Evolutionary conservation across 1,140 invertebrate genomes (phyloP).

Genomic region (Patella vulgata): DNA sequence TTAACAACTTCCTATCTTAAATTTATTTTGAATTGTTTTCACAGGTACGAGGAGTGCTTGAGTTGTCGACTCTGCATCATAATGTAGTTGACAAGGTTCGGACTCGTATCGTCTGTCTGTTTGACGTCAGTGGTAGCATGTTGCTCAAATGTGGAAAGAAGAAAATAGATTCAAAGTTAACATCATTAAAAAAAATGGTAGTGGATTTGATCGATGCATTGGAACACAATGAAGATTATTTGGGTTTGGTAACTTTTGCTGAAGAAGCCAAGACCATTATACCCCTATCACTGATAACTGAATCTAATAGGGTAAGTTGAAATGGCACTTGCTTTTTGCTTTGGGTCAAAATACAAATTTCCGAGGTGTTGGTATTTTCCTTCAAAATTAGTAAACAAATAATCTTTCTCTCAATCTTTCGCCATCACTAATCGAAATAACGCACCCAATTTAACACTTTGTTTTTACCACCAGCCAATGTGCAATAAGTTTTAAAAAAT

Average conservation of each 20-base stretch:
- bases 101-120: constrained; percentile 34
- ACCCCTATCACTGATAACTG: constrained; percentile 39
- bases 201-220: constrained; percentile 37
- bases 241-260: constrained; percentile 48
- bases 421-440: too few species aligned
- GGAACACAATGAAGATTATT: constrained; percentile 43
- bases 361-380: too few species aligned
- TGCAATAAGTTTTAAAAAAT: too few species aligned
- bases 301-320: constrained; percentile 30
- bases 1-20: too few species aligned
- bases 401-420: too few species aligned
- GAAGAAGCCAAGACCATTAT: constrained; percentile 40
- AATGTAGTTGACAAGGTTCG: constrained; percentile 21
- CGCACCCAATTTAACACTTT: too few species aligned
- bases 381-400: too few species aligned
- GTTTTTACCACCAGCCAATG: too few species aligned
- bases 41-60: constrained; percentile 33
- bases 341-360: too few species aligned
- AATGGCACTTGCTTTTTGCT: too few species aligned
- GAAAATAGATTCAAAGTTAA: constrained; percentile 32
- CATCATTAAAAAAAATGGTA: constrained; percentile 41
- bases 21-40: too few species aligned
- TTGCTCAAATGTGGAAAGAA: constrained; percentile 32
- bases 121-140: constrained; percentile 49
- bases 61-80: constrained; percentile 30